These are phyloP conservation scores for Arizona elegans DNA, from an alignment of 2,113 vertebrate species.

Conservation along the genomic window DNA sequence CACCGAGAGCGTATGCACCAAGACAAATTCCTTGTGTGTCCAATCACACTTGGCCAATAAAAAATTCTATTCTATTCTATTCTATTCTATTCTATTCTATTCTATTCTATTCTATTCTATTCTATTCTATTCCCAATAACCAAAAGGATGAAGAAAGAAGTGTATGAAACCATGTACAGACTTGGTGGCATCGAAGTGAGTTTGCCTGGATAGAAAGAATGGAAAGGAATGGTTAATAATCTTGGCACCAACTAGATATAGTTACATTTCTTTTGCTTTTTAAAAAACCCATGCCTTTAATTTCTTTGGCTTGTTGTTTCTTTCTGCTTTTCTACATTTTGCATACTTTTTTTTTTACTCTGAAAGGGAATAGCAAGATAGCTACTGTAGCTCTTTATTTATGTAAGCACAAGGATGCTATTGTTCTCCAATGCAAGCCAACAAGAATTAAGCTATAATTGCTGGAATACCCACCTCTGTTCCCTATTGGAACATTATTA, in stretches of 20 bases:
- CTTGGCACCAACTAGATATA: not conserved
- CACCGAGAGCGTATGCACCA: no score
- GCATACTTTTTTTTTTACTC: not conserved
- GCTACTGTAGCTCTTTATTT: not conserved
- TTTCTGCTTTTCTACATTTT: not conserved
- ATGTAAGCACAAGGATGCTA: not conserved
- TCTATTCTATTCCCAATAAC: not conserved
- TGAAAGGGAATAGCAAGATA: not conserved
- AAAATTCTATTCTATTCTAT: no score
- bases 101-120: not conserved
- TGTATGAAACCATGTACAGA: not conserved
- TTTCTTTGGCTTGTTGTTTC: not conserved
- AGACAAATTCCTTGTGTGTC: no score
- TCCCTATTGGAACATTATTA: not conserved
- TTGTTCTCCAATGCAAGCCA: conserved; percentile 20
- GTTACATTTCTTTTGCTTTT: not conserved
- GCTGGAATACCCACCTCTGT: conserved; percentile 14
- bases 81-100: no score
- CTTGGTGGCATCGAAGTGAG: not conserved
- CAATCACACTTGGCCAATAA: no score
- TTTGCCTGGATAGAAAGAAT: not conserved
- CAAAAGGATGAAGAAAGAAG: not conserved
- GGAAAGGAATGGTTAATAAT: not conserved
- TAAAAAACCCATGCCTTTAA: not conserved
- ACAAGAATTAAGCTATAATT: conserved; percentile 32